Conservation (phyloP, 2,888 invertebrate species). For the Dorcus hopei region DNA sequence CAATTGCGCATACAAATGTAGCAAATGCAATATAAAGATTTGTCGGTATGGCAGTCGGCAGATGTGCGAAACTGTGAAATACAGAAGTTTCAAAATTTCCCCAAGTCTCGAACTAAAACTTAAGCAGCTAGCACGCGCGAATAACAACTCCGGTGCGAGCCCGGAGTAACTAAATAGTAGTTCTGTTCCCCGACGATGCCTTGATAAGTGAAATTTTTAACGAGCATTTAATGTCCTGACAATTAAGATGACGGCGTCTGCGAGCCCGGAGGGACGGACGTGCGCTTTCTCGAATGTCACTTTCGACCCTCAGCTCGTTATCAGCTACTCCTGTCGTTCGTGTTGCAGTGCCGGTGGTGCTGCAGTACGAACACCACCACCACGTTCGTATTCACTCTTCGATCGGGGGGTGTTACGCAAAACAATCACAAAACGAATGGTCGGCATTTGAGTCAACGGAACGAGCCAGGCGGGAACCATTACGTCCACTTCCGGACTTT, state of each 20-base stretch:
- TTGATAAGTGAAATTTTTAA: slow-evolving; percentile 21
- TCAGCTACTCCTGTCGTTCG: background rate
- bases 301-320: background rate
- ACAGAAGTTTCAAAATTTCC: slow-evolving; percentile 22
- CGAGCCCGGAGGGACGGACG: background rate
- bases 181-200: no score
- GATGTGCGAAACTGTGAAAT: slow-evolving; percentile 35
- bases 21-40: slow-evolving; percentile 27
- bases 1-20: slow-evolving; percentile 32
- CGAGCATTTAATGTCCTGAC: slow-evolving; percentile 21
- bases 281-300: background rate
- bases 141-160: no score
- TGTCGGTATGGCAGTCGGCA: slow-evolving; percentile 32
- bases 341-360: background rate
- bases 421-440: slow-evolving; percentile 41
- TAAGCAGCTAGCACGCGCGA: no score
- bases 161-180: no score
- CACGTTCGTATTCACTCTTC: no score
- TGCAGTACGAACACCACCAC: background rate
- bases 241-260: slow-evolving; percentile 21
- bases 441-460: slow-evolving; percentile 34
- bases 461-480: slow-evolving; percentile 45
- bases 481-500: slow-evolving; percentile 46
- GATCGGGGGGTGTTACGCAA: slow-evolving; percentile 21
- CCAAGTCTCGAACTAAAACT: no score